phyloP scores from a whole-genome alignment of 2,113 vertebrate species.

The Gambusia holbrooki region DNA sequence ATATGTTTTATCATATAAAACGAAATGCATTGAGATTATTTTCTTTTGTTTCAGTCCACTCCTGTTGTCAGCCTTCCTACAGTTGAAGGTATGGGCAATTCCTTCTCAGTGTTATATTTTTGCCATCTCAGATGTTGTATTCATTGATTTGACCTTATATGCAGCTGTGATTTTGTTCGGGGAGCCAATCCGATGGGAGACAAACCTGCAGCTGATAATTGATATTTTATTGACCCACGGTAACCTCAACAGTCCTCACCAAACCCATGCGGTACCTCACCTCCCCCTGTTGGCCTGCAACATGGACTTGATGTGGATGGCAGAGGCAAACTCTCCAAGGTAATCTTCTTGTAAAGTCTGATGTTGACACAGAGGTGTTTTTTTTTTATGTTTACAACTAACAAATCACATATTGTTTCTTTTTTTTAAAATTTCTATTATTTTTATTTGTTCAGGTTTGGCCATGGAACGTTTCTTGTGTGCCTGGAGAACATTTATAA shows the following conservation, averaged over 20 bases:
- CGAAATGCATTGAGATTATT: conserved; percentile 10
- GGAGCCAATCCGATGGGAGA: conserved; percentile 93
- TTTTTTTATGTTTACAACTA: not conserved
- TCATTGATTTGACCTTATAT: conserved; percentile 3
- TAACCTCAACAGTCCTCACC: conserved; percentile 80
- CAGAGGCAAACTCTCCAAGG: conserved; percentile 90
- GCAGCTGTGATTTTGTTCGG: conserved; percentile 89
- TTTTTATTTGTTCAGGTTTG: conserved; percentile 80
- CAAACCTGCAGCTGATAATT: conserved; percentile 88
- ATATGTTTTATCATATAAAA: too few relatives aligned
- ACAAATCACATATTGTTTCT: not conserved
- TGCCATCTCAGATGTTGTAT: not conserved
- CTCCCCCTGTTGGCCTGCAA: conserved; percentile 90
- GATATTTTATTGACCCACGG: conserved; percentile 88
- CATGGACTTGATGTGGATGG: conserved; percentile 95
- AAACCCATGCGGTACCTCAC: conserved; percentile 75
- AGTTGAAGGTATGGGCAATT: conserved; percentile 83
- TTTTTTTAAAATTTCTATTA: not conserved
- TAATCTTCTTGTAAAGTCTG: conserved; percentile 39
- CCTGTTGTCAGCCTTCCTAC: conserved; percentile 83
- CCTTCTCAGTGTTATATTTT: not conserved
- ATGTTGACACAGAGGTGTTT: not conserved
- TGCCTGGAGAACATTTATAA: conserved; percentile 93
- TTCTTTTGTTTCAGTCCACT: conserved; percentile 78
- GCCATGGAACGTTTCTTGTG: conserved; percentile 90